Evolutionary conservation across 2,797 vertebrate genomes (phyloP).

Genomic region (Ctenosaura bakeri): DNA sequence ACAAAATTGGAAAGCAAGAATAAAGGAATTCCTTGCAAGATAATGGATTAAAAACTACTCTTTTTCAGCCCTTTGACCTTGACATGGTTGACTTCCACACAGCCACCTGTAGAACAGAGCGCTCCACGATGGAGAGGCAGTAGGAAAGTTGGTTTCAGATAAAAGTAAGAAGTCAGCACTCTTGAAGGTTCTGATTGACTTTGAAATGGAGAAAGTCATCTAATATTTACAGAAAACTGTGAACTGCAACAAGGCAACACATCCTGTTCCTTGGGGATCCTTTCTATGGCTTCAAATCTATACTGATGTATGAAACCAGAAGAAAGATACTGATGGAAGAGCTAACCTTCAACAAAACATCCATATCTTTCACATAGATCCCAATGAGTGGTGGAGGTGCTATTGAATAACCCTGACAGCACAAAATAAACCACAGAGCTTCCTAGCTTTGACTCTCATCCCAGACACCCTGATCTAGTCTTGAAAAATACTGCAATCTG

Average conservation of each 20-base stretch:
- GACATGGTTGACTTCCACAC: not conserved
- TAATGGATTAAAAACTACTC: not conserved
- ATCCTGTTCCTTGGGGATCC: conserved; percentile 24
- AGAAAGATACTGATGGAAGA: conserved; percentile 22
- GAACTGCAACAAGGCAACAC: conserved; percentile 1
- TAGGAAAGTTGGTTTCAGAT: conserved; percentile 1
- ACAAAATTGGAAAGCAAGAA: not conserved
- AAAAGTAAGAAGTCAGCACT: conserved; percentile 28
- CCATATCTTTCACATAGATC: conserved; percentile 19
- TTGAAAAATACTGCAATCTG: conserved; percentile 25
- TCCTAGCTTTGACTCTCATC: conserved; percentile 15
- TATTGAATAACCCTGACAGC: conserved; percentile 51
- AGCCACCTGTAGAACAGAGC: not conserved
- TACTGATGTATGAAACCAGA: conserved; percentile 32
- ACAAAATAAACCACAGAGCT: conserved; percentile 41
- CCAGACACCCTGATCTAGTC: not conserved
- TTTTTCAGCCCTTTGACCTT: not conserved
- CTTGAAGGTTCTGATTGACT: conserved; percentile 31
- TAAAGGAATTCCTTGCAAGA: not conserved
- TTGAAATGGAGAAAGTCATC: conserved; percentile 44
- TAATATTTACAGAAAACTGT: conserved; percentile 34
- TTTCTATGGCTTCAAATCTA: conserved; percentile 28
- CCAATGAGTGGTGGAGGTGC: not conserved
- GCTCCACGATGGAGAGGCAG: too few relatives aligned
- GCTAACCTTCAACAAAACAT: conserved; percentile 35